Conservation (phyloP, 2,113 vertebrate species). For the Grammomys dolichurus region DNA sequence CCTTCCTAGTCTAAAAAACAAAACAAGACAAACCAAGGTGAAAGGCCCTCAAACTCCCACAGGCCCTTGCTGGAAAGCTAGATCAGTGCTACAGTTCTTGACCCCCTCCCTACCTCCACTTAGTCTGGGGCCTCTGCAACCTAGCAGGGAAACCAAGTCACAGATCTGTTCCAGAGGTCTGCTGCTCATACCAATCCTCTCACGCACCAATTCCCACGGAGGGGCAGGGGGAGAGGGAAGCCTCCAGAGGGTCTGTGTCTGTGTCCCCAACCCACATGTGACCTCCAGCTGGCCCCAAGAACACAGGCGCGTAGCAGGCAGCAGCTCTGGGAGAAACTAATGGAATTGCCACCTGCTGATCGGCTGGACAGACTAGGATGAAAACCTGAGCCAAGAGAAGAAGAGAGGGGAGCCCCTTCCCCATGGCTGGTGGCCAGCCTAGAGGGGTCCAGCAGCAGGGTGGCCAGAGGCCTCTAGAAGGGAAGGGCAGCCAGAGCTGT, state of each 20-base stretch:
- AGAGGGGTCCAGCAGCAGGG: slow-evolving; percentile 51
- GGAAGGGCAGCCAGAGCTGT: slow-evolving; percentile 61
- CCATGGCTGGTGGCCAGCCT: background rate
- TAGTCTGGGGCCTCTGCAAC: background rate
- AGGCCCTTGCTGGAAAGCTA: background rate
- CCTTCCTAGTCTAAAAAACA: background rate
- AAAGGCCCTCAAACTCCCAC: background rate
- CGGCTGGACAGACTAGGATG: background rate
- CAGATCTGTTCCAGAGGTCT: background rate
- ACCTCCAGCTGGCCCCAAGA: background rate
- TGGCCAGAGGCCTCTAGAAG: slow-evolving; percentile 57
- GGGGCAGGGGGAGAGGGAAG: background rate
- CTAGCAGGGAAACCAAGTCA: too few species aligned
- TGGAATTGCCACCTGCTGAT: slow-evolving; percentile 77
- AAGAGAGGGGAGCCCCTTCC: slow-evolving; percentile 4
- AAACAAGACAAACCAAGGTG: too few species aligned
- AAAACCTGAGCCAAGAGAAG: background rate
- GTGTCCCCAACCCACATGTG: background rate
- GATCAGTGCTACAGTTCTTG: background rate
- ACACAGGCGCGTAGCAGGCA: background rate
- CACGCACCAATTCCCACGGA: background rate
- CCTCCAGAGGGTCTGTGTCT: background rate
- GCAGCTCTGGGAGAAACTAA: slow-evolving; percentile 31
- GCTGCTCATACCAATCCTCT: background rate
- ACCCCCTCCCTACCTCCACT: too few species aligned